A percentile compares a stretch with the other conserved stretches of the same genome.
These are phyloP conservation scores for Siniperca obscura DNA, from an alignment of 2,797 vertebrate species.

Conservation along the genomic window DNA sequence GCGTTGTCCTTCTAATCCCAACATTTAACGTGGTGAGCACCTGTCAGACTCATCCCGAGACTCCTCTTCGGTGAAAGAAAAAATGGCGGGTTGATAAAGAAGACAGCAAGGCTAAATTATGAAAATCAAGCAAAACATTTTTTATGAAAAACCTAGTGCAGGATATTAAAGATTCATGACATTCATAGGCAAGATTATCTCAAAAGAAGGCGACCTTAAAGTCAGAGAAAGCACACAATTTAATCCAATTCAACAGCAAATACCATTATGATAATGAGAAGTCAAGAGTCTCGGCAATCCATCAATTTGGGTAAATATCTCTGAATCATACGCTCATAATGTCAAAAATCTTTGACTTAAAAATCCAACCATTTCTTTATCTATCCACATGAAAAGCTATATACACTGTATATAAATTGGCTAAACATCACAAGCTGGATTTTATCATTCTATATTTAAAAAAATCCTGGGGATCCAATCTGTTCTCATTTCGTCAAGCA, in stretches of 20 bases:
- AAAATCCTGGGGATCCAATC: background rate
- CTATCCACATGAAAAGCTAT: background rate
- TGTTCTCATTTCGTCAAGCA: background rate
- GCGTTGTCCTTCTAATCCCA: background rate
- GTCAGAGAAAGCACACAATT: background rate
- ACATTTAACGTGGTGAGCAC: slow-evolving; percentile 1
- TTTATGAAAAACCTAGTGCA: background rate
- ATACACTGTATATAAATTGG: too few relatives aligned
- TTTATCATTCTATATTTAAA: background rate
- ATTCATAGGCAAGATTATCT: slow-evolving; percentile 21
- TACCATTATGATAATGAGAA: background rate
- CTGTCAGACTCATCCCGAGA: background rate
- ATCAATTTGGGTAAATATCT: slow-evolving; percentile 10
- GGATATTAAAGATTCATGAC: slow-evolving; percentile 24
- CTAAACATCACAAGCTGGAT: background rate
- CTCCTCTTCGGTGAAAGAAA: background rate
- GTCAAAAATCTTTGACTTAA: background rate
- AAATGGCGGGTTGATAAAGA: background rate
- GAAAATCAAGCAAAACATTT: background rate
- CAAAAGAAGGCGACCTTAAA: background rate
- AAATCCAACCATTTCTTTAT: background rate
- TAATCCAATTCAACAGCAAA: slow-evolving; percentile 19
- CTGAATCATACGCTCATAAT: background rate
- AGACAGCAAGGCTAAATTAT: background rate
- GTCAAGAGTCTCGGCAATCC: background rate